Evolutionary conservation across 2,113 vertebrate species (phyloP).

Genomic region (Ahaetulla prasina): DNA sequence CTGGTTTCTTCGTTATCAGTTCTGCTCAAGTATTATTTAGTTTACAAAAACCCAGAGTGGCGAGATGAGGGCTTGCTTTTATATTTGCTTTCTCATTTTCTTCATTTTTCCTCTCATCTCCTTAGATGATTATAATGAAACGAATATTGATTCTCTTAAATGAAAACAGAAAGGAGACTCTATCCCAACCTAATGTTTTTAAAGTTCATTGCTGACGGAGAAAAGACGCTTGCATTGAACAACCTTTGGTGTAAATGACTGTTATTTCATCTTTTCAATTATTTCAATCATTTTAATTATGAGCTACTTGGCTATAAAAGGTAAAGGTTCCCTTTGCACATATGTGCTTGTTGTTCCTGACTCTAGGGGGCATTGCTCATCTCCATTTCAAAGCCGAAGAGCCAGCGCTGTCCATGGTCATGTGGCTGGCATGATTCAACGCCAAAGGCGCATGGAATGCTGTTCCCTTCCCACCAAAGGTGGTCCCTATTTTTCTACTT

Average conservation of each 20-base stretch:
- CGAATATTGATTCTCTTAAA: constrained; percentile 56
- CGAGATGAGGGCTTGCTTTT: constrained; percentile 64
- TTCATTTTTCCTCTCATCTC: constrained; percentile 52
- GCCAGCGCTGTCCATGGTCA: too few relatives aligned
- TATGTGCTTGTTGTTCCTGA: too few relatives aligned
- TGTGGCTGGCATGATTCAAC: too few relatives aligned
- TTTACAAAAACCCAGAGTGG: constrained; percentile 57
- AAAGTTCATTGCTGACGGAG: not conserved
- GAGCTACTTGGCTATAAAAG: not conserved
- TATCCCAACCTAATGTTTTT: not conserved
- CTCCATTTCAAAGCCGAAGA: too few relatives aligned
- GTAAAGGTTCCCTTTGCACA: too few relatives aligned
- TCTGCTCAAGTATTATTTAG: constrained; percentile 66
- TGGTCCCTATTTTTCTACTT: too few relatives aligned
- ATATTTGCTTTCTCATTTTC: constrained; percentile 64
- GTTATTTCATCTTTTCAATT: not conserved
- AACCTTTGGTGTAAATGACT: not conserved
- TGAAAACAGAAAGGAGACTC: constrained; percentile 11
- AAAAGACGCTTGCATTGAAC: not conserved
- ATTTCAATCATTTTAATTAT: not conserved
- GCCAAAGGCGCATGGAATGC: too few relatives aligned
- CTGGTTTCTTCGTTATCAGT: constrained; percentile 66
- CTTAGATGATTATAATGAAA: constrained; percentile 54
- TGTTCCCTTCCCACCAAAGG: too few relatives aligned
- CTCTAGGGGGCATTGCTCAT: too few relatives aligned